Base-by-base conservation (phyloP, 1,140 invertebrate species). In the Tenebrio molitor region DNA sequence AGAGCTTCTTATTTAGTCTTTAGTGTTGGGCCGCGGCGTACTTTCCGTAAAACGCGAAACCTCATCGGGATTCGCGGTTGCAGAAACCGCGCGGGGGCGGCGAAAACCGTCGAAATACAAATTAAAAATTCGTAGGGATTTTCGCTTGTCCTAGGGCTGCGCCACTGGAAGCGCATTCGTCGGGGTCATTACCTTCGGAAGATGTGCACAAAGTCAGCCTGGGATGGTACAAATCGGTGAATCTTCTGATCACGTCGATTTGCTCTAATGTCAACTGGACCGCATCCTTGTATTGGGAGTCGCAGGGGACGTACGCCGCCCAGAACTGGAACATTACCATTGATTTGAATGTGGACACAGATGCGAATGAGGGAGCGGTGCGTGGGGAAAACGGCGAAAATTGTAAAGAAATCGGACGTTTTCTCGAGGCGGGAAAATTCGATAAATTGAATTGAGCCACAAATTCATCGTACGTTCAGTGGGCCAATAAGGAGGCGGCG, bases 231-330 rank as follows among this genome's bases (percentile, higher is more conserved):
- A 88, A 86, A 44, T 88, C 86, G 0, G 92, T 89, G 19, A 94
- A 86, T 79, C 92, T 87, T 76, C 91, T 88, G 41, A 95, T 93
- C 29, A 94, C 87, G 81, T 95, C 93, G 67, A 94, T 91, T 81
- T 95, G 93, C 78, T 95, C 93, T 53, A 95, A 82, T 1, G 92
- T 92, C 36, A 92, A 83, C 78, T 93, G 91, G 1, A 94, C 92
- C 0, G 93, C 91, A 77, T 95, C 92, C 67, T 91, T 88, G 80
- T 91, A 89, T 80, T 95, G 93, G 1, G 93, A 88, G 66, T 90
- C 89, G 81, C 95, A 97, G 0, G 92, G 91, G 0, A 94, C 93
- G 81, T 96, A 97, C 0, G 93, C 93, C 0, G 93, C 94, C 94
- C 94, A 97, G 82, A 96, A 96, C 90, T 95, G 89, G 1, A 83